Evolutionary conservation across 2,888 invertebrate genomes (phyloP), one percentile per base, ranked within the genome.

Genomic region (Cabera pusaria): DNA sequence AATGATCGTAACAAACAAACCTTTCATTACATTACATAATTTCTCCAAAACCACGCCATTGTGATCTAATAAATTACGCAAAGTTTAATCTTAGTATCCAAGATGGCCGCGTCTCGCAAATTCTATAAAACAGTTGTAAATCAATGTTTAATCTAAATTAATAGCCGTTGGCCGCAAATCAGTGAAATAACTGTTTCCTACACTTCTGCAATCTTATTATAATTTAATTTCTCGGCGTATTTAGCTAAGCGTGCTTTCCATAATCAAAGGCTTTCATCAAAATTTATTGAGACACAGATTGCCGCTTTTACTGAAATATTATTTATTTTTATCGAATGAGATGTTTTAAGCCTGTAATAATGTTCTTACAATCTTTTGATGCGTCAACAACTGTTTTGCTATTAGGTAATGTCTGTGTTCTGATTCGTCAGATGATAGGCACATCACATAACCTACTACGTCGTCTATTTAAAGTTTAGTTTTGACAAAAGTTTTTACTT

Each of bases 281-380:
- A 35, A 50, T 52, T 54, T 49, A 54, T 48, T 46, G 48, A 38
- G 59, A 58, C 57, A 57, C 58, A 59, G 61, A 64, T 59, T 52
- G 60, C 58, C 55, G 55, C 54, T 48, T 49, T 49, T 44, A 22
- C 18, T 22, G 21, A 28, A 38, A 25, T 34, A 33, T 27, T 28
- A 20, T 33, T 33, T 23, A 33, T 28, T 24, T 33, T 33, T 28
- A 23, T 27, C 19, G 16, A 22, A 16, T 8, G n/a, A 25, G n/a
- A 21, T 31, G 19, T 7, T 27, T 27, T 16, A 16, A 11, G 18
- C 14, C 4, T 14, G 14, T 14, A 3, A 14, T 14, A 14, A 14
- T 14, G 14, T 14, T 14, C 4, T 14, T 14, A 4, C 14, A 3
- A 4, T 14, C n/a, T 14, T 14, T 14, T 14, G 14, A 14, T 14